Base-by-base conservation (phyloP, 2,797 vertebrate species). In the Artibeus lituratus region DNA sequence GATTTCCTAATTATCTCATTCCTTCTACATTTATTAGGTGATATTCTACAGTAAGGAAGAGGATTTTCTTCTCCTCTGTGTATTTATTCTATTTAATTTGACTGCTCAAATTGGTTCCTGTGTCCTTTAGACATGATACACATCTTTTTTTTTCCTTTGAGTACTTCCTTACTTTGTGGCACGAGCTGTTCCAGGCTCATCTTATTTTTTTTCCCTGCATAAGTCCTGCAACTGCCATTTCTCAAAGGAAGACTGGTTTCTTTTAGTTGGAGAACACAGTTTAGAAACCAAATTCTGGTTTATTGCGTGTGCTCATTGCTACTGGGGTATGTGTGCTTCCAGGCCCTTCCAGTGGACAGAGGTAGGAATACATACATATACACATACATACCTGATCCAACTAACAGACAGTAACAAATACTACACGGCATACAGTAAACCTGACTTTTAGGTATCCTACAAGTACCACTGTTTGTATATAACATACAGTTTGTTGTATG, bases 1-100 rank as follows among this genome's bases (percentile, higher is more conserved):
- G 53, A 85, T 85, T 95, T 94, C 81, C 65, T 96, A 76, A 55
- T 78, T 92, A 19, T 86, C 62, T 51, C 87, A 90, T 72, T 94
- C n/a, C 53, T 88, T 67, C 39, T 87, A 14, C 29, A 62, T 74
- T 65, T 95, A 73, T 90, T 81, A 67, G 42, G 73, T 92, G 62
- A 8, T 76, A 74, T 76, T 88, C 39, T 76, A 11, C 21, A 72
- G 1, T 51, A 87, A 92, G 19, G 22, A 21, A 85, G 39, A 85
- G 9, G 7, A 82, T 81, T 95, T 93, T 88, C 72, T 83, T 83
- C 32, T 57, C 16, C 21, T 49, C 55, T 55, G 0, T 96, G 82
- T 86, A n/a, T 88, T 91, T 81, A 69, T 80, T 62, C 14, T 78
- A 70, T 59, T 73, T 86, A 65, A 65, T 74, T 82, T 94, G 18